Base-by-base conservation (phyloP, 2,797 vertebrate species). In the Eulemur rubriventer region DNA sequence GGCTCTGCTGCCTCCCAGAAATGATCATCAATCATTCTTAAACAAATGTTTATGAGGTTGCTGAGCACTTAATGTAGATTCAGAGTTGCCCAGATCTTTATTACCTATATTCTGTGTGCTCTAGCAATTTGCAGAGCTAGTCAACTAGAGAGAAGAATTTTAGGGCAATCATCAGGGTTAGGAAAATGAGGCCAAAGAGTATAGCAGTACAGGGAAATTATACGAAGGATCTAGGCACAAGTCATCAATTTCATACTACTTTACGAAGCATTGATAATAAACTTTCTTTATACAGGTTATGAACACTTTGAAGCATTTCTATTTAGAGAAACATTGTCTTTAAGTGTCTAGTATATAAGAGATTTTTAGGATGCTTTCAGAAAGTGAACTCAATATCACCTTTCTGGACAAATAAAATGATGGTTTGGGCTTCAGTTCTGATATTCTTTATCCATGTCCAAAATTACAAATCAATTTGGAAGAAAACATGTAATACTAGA, bases 361-460 rank as follows among this genome's bases (percentile, higher is more conserved):
- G 33, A 91, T 43, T 94, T 80, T 78, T 50, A 85, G 48, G 65
- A 70, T 85, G 30, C 14, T 94, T 72, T 89, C 61, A 86, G 41
- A 86, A 81, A 69, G 35, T 72, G 22, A 94, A 86, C 11, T 84
- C 52, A 43, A 14, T 43, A 82, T 4, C 24, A 75, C 14, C 18
- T 95, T 87, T 75, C 30, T 82, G 12, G n/a, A 82, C 82, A 92
- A 80, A 61, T 83, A n/a, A 70, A 86, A 89, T 22, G 50, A 81
- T 28, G 16, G 13, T 73, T 95, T 82, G 22, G 43, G 13, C 10
- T 93, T 94, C 43, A 75, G 59, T 96, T 78, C 33, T 75, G 28
- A 57, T 69, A 88, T 75, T 91, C 9, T 63, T 52, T 57, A 26
- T 61, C 28, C 84, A 83, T 63, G 76, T 48, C n/a, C 30, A 89